Evolutionary conservation across 2,888 invertebrate species (phyloP).

Genomic region (Oscheius myriophilus): DNA sequence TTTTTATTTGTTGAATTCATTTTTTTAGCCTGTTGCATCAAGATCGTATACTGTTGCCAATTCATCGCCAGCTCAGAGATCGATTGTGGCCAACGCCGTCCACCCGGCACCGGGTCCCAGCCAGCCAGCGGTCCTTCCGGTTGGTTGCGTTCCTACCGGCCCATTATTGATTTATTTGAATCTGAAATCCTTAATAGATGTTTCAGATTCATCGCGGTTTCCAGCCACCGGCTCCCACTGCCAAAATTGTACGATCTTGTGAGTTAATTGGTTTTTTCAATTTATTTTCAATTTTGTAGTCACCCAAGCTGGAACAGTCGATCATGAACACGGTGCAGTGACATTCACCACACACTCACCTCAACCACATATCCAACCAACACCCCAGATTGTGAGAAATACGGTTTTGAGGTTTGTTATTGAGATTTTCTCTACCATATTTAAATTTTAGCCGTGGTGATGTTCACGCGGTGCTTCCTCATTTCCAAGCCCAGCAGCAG

Average conservation of each 20-base stretch:
- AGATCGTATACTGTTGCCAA: constrained; percentile 20
- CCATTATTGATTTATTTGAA: no score
- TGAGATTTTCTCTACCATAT: neutral
- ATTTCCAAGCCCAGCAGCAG: no score
- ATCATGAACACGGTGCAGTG: neutral
- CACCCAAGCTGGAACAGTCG: neutral
- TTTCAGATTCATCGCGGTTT: neutral
- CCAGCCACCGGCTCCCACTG: neutral
- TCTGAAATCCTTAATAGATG: no score
- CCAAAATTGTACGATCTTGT: neutral
- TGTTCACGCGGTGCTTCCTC: neutral
- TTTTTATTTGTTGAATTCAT: neutral
- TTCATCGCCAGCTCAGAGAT: neutral
- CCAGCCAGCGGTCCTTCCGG: no score
- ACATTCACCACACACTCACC: constrained; percentile 1
- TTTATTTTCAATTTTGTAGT: neutral
- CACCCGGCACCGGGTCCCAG: no score
- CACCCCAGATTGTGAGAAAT: no score
- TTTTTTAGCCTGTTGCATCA: constrained; percentile 23
- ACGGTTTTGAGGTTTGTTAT: no score
- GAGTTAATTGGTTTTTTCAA: neutral
- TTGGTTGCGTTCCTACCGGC: no score
- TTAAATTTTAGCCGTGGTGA: constrained; percentile 3
- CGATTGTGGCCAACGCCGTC: no score
- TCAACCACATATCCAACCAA: neutral